A percentile compares a stretch with the other conserved stretches of the same genome.
These are phyloP conservation scores for Centrocercus urophasianus DNA, from an alignment of 2,113 vertebrate genomes.

Conservation along the genomic window DNA sequence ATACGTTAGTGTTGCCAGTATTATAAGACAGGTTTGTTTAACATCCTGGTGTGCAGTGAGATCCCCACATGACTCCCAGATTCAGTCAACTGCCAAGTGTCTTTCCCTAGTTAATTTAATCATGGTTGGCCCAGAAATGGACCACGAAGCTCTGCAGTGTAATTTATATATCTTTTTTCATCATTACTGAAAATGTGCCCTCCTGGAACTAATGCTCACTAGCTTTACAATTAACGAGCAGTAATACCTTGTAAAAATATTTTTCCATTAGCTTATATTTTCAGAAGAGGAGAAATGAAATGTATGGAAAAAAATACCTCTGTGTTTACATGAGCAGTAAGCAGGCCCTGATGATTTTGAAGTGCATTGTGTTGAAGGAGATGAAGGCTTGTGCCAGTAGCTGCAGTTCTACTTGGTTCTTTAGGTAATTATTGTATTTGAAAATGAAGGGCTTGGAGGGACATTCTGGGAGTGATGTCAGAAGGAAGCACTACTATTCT, in stretches of 20 bases:
- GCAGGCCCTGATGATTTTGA: neutral
- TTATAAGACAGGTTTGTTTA: neutral
- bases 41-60: neutral
- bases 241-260: slow-evolving; percentile 23
- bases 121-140: slow-evolving; percentile 25
- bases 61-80: neutral
- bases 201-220: slow-evolving; percentile 14
- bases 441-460: neutral
- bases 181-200: slow-evolving; percentile 17
- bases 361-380: neutral
- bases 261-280: neutral
- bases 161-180: slow-evolving; percentile 1
- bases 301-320: neutral
- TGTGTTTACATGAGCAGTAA: neutral
- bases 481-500: neutral
- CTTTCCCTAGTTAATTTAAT: slow-evolving; percentile 51
- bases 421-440: neutral
- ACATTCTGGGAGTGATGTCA: neutral
- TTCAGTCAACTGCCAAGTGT: slow-evolving; percentile 13
- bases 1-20: neutral
- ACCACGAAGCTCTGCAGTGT: neutral
- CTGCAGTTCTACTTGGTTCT: neutral
- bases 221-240: neutral
- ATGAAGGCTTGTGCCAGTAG: neutral
- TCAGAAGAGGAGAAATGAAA: neutral